Conservation (phyloP, 1,140 invertebrate species). For the Drosophila lacteicornis region DNA sequence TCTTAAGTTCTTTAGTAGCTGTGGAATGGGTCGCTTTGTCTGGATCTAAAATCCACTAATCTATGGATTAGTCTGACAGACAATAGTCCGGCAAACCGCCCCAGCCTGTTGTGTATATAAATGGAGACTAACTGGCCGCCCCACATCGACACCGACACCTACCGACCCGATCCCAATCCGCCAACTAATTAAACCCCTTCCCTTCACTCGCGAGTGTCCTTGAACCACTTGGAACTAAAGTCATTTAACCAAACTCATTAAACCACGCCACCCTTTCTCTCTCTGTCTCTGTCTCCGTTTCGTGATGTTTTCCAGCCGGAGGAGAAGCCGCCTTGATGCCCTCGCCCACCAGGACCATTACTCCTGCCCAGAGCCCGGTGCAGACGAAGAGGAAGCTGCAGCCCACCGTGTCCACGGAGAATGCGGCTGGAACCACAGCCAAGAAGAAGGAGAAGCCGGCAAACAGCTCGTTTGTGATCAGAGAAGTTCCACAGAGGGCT, state of each 20-base stretch:
- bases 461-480: conserved; percentile 71
- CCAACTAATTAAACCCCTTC: conserved; percentile 28
- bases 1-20: conserved; percentile 9
- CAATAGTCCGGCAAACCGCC: conserved; percentile 5
- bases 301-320: conserved; percentile 64
- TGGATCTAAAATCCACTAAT: background rate
- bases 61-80: background rate
- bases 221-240: conserved; percentile 66
- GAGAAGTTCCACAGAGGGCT: conserved; percentile 13
- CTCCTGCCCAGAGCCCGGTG: conserved; percentile 76
- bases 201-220: conserved; percentile 64
- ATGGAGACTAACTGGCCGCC: conserved; percentile 65
- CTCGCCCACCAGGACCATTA: conserved; percentile 87
- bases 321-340: conserved; percentile 86
- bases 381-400: conserved; percentile 89
- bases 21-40: conserved; percentile 21
- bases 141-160: conserved; percentile 34
- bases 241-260: conserved; percentile 82
- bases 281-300: conserved; percentile 37
- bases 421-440: conserved; percentile 68
- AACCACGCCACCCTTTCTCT: conserved; percentile 76
- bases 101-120: conserved; percentile 56
- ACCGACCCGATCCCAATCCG: conserved; percentile 41
- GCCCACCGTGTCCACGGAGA: conserved; percentile 88
- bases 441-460: conserved; percentile 80